Conservation (phyloP, 2,113 vertebrate species). For the Paratilapia polleni region DNA sequence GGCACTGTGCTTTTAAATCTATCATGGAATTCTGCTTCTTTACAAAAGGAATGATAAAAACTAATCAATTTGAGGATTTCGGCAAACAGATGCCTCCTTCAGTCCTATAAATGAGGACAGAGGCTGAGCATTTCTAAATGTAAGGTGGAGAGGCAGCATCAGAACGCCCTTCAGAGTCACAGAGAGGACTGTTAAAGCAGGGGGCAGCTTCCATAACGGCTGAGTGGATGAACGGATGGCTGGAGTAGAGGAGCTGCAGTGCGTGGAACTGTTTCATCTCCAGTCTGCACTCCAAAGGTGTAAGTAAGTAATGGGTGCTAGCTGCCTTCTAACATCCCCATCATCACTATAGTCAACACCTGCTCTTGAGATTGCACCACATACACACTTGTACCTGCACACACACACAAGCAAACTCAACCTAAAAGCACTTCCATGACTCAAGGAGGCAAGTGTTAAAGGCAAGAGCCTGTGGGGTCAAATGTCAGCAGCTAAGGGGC, state of each 20-base stretch:
- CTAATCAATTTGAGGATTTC: neutral
- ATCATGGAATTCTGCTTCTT: neutral
- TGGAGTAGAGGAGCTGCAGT: neutral
- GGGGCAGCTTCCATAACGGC: conserved; percentile 27
- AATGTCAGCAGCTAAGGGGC: conserved; percentile 50
- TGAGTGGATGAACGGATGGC: conserved; percentile 46
- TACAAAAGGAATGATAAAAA: neutral
- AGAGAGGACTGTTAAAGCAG: conserved; percentile 20
- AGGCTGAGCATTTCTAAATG: conserved; percentile 14
- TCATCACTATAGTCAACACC: conserved; percentile 57
- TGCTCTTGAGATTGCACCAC: conserved; percentile 37
- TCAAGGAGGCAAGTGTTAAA: conserved; percentile 61
- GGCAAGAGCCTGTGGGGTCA: conserved; percentile 63
- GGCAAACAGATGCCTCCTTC: neutral
- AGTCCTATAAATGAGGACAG: neutral
- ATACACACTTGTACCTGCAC: conserved; percentile 27
- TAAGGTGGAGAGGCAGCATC: conserved; percentile 26
- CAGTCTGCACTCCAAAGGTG: conserved; percentile 48
- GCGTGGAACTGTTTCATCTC: conserved; percentile 62
- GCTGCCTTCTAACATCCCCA: conserved; percentile 60
- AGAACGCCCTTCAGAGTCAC: conserved; percentile 50
- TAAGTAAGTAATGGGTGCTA: conserved; percentile 67
- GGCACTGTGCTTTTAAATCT: neutral
- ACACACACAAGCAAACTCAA: conserved; percentile 16
- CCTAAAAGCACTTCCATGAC: conserved; percentile 61